phyloP scores from a whole-genome alignment of 2,888 invertebrate genomes.

The Phorcus lineatus region DNA sequence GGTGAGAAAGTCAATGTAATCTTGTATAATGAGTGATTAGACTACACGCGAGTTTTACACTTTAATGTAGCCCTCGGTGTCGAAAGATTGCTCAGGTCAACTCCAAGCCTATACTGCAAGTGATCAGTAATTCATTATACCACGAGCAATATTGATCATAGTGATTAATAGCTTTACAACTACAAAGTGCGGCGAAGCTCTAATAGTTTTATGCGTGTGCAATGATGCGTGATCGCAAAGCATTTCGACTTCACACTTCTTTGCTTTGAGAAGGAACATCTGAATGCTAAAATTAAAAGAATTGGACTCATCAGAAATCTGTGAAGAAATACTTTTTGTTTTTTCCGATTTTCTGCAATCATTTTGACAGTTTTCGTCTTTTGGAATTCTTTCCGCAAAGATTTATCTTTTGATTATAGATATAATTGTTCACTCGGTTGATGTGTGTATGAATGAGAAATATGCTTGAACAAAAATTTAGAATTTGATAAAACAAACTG shows the following conservation, averaged over 20 bases:
- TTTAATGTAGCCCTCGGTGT: neutral
- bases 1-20: constrained; percentile 11
- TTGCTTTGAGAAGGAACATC: constrained; percentile 4
- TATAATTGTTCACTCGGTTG: neutral
- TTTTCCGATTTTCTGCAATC: neutral
- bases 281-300: neutral
- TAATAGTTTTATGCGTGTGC: constrained; percentile 18
- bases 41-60: constrained; percentile 1
- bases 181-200: constrained; percentile 6
- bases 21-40: neutral
- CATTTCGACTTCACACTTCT: constrained; percentile 19
- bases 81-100: neutral
- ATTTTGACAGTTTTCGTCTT: constrained; percentile 4
- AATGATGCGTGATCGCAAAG: neutral
- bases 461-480: too few species aligned
- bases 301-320: constrained; percentile 2
- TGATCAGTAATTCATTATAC: constrained; percentile 19
- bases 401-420: constrained; percentile 5
- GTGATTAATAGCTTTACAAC: constrained; percentile 7
- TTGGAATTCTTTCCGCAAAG: neutral
- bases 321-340: neutral
- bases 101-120: neutral
- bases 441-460: too few species aligned
- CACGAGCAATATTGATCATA: constrained; percentile 3
- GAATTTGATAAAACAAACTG: too few species aligned